phyloP scores from a whole-genome alignment of 2,888 invertebrate species.

The Scaptomyza cyrtandrae region DNA sequence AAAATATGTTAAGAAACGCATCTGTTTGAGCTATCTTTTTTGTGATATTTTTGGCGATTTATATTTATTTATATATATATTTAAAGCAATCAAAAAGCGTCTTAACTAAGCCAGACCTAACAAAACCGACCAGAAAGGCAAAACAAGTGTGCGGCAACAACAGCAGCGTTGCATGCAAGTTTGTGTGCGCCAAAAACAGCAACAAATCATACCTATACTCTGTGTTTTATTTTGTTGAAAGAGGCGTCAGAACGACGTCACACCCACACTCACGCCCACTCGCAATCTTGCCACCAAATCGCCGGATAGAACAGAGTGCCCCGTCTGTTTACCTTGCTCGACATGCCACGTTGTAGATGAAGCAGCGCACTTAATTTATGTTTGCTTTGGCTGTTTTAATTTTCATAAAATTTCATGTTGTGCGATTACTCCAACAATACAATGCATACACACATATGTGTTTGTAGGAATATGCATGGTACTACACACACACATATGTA shows the following conservation, averaged over 20 bases:
- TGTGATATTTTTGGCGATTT: not conserved
- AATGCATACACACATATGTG: no score
- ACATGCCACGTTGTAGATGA: constrained; percentile 43
- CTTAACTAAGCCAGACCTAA: not conserved
- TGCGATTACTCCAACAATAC: constrained; percentile 35
- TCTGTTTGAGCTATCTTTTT: not conserved
- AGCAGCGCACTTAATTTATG: constrained; percentile 50
- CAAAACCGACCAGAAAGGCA: not conserved
- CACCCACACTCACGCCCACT: not conserved
- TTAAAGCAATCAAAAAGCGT: not conserved
- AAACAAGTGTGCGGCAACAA: constrained; percentile 4
- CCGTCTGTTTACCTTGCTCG: constrained; percentile 35
- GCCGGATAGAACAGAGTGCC: not conserved
- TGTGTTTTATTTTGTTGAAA: constrained; percentile 1
- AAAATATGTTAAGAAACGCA: not conserved
- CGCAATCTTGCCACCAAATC: not conserved
- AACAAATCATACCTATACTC: constrained; percentile 41
- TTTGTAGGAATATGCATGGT: not conserved
- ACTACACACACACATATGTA: not conserved
- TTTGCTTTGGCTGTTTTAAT: constrained; percentile 47
- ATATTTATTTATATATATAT: not conserved
- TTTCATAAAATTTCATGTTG: constrained; percentile 48
- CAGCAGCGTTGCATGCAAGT: constrained; percentile 35
- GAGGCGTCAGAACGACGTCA: not conserved
- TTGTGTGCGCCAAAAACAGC: constrained; percentile 32